Evolutionary conservation across 1,140 invertebrate species (phyloP), one percentile per base, ranked within the genome.

Genomic region (Elysia chlorotica): DNA sequence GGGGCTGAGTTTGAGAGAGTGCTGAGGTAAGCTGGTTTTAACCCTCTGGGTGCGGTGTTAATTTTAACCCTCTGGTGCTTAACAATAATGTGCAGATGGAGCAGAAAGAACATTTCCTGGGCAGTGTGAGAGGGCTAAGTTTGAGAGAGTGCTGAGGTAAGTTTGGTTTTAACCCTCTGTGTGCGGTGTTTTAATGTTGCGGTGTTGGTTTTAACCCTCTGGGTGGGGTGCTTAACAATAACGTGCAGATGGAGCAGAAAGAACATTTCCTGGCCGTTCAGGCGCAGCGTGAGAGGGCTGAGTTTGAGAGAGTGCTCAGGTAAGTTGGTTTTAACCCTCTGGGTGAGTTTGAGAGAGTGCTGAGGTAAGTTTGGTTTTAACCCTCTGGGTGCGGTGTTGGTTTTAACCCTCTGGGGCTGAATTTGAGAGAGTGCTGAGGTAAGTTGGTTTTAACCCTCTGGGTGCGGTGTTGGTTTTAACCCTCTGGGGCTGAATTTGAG

Each of bases 261-360:
- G 83, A 87, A 69, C 86, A 86, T 67, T 85, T 83, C 72, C 75
- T 87, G 41, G 87, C 85, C n/a, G 83, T 87, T n/a, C 86, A 88
- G 77, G 87, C 86, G 23, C 83, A 87, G 65, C 75, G 85, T 33
- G 88, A 88, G 67, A 77, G 86, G 48, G 79, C 78, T 25, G 87
- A 88, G 67, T 88, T 88, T 80, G n/a, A n/a, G n/a, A n/a, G n/a
- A n/a, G n/a, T n/a, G n/a, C n/a, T n/a, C n/a, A n/a, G n/a, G n/a
- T n/a, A n/a, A n/a, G n/a, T n/a, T n/a, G n/a, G n/a, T n/a, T n/a
- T n/a, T n/a, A n/a, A n/a, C n/a, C n/a, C n/a, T n/a, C n/a, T n/a
- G n/a, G n/a, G n/a, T n/a, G n/a, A n/a, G n/a, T n/a, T n/a, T n/a
- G n/a, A n/a, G n/a, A n/a, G n/a, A n/a, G n/a, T n/a, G n/a, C 82